These are phyloP conservation scores for Chaetogeoica ovagalla DNA, from an alignment of 2,888 invertebrate genomes.

Conservation along the genomic window DNA sequence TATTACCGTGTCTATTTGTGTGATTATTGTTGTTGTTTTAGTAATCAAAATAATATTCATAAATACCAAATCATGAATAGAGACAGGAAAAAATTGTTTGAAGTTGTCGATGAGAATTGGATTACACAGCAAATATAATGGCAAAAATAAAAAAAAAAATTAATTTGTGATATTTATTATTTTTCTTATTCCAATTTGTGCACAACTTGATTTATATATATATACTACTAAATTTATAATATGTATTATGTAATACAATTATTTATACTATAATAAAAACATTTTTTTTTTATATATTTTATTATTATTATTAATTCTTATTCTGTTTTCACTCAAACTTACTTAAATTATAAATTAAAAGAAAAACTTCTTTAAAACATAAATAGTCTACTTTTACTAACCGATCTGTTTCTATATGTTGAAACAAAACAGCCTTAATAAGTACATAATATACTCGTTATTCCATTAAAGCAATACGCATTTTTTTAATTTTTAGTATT, in stretches of 20 bases:
- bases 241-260: not conserved
- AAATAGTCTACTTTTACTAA: constrained; percentile 39
- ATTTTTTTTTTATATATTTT: constrained; percentile 26
- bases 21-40: not conserved
- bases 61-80: constrained; percentile 35
- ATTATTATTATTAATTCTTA: constrained; percentile 5
- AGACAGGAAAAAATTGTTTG: constrained; percentile 13
- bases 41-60: constrained; percentile 17
- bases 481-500: constrained; percentile 18
- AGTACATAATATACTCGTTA: constrained; percentile 25
- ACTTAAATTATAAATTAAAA: constrained; percentile 34
- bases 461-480: constrained; percentile 12
- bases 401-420: constrained; percentile 5
- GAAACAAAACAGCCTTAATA: constrained; percentile 15
- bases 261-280: constrained; percentile 37
- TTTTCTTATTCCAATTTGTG: constrained; percentile 49
- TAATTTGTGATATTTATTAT: constrained; percentile 43
- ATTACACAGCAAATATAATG: constrained; percentile 38
- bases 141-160: constrained; percentile 21
- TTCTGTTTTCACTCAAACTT: constrained; percentile 24
- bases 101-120: constrained; percentile 46
- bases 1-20: too few relatives aligned
- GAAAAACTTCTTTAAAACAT: constrained; percentile 32
- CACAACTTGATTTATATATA: constrained; percentile 29
- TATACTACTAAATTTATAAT: constrained; percentile 37